Conservation (phyloP, 2,113 vertebrate species). For the Dicrurus megarhynchus region DNA sequence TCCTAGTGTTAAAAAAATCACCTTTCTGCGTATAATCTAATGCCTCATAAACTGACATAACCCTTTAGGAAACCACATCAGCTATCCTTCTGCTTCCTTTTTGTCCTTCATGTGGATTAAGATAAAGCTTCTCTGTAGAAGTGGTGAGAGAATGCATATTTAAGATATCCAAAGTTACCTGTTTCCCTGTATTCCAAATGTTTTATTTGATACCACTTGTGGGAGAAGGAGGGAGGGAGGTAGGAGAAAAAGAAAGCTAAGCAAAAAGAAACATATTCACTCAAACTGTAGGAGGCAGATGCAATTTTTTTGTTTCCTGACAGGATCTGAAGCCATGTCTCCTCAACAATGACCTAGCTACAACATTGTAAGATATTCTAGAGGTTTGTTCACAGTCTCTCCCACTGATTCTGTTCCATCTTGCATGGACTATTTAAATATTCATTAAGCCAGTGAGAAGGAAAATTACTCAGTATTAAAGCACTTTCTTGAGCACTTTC, state of each 20-base stretch:
- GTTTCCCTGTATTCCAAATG: not conserved
- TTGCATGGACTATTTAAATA: constrained; percentile 31
- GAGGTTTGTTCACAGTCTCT: not conserved
- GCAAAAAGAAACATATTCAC: not conserved
- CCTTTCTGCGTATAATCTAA: not conserved
- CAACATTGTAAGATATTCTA: not conserved
- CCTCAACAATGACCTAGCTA: not conserved
- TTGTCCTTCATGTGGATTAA: not conserved
- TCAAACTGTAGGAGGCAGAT: not conserved
- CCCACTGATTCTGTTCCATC: not conserved
- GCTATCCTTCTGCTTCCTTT: not conserved
- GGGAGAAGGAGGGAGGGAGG: not conserved
- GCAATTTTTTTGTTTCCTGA: not conserved
- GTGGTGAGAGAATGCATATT: not conserved
- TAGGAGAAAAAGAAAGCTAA: not conserved
- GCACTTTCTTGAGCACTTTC: not conserved
- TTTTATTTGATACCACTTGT: not conserved
- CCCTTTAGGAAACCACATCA: not conserved
- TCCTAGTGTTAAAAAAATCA: not conserved
- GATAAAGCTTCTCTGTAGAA: not conserved
- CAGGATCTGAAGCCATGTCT: not conserved
- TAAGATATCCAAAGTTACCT: not conserved
- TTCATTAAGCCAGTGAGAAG: constrained; percentile 17
- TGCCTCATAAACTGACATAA: not conserved
- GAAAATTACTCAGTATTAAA: constrained; percentile 34